phyloP scores from a whole-genome alignment of 2,113 vertebrate species.

The Cochlearius cochlearius region DNA sequence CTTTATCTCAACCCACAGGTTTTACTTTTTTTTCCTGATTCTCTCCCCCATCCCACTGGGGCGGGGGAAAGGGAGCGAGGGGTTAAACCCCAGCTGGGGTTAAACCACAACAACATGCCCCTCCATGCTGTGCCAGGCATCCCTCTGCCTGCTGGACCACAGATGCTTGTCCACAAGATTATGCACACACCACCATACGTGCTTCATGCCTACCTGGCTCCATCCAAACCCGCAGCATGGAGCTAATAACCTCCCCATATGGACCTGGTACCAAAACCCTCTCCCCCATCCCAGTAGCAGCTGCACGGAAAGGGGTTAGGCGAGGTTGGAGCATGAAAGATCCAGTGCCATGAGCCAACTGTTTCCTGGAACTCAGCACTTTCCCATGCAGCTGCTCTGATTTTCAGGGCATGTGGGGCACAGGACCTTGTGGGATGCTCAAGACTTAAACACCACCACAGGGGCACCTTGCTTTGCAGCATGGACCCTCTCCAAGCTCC shows the following conservation, averaged over 20 bases:
- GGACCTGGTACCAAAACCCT: background rate
- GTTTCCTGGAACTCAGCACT: background rate
- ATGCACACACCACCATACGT: background rate
- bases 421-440: background rate
- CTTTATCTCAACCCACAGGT: no score
- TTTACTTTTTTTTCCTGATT: no score
- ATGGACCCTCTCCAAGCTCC: background rate
- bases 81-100: no score
- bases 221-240: background rate
- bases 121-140: rapidly evolving
- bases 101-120: no score
- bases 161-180: background rate
- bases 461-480: background rate
- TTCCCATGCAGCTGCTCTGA: background rate
- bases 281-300: background rate
- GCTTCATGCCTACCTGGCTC: background rate
- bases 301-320: background rate
- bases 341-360: rapidly evolving
- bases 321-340: rapidly evolving
- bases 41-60: no score
- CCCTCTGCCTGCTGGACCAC: background rate
- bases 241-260: background rate
- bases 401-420: background rate
- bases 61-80: no score
- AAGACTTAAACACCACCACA: background rate